Evolutionary conservation across 2,113 vertebrate genomes (phyloP), one percentile per base, ranked within the genome.

Genomic region (Equus quagga): DNA sequence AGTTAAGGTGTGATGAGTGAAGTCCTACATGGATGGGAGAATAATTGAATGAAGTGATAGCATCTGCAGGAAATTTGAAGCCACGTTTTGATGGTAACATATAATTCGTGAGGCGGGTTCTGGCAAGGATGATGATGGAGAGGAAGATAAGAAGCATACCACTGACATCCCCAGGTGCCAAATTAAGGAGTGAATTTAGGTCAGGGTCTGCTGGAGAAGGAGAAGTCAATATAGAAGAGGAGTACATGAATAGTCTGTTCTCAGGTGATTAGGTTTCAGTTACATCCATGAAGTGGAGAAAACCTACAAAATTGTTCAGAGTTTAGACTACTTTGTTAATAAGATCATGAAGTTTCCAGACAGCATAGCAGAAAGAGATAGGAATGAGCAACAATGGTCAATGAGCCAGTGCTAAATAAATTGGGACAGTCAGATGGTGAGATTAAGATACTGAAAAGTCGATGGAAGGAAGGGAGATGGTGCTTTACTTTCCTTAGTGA

Each of bases 211-310:
- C 10, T 31, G 10, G 19, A 46, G 9, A 58, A 31, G 8, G 36
- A 21, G 1, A 2, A n/a, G 7, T 2, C 10, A 31, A 3, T 51
- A 17, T 0, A 70, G 54, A 72, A 60, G 7, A 51, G 0, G 26
- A 15, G 44, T 64, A 11, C 17, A 9, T 79, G 2, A 13, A 9
- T 44, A 44, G 17, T 79, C 19, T 64, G 8, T 78, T 85, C 8
- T 67, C 1, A 2, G 6, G 10, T 75, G 11, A 69, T 31, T 79
- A 28, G 17, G 24, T 96, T 58, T 91, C 28, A 41, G 15, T 49
- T 28, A 67, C 6, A 85, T 54, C 24, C 4, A 49, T 26, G 44
- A 93, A 81, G 6, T 76, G 11, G 33, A 8, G 24, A 70, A 87
- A 75, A 2, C 36, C 21, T 24, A 36, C 0, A 12, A 33, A 28